Base-by-base conservation (phyloP, 2,888 invertebrate genomes). In the Candidula unifasciata region DNA sequence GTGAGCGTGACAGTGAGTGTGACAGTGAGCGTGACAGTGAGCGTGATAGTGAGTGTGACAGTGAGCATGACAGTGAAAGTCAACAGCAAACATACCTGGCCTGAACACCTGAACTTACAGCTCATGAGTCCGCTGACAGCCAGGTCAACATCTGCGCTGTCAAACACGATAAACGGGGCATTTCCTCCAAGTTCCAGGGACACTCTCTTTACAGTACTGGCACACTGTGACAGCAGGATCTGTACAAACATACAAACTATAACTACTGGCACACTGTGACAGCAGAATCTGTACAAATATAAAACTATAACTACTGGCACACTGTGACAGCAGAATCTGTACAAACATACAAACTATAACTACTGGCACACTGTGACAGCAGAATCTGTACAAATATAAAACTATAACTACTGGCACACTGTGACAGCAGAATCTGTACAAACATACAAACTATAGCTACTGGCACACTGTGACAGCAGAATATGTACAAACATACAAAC, bases 161-260 rank as follows among this genome's bases (percentile, higher is more conserved):
- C 95, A 92, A 99, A 99, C 10, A 99, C 97, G 90, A 99, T 97
- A 91, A 98, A 98, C 0, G 99, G 98, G 0, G 99, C 99, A 95
- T 99, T 99, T 13, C 99, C 99, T 60, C 99, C 99, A 80, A 99
- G 95, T 94, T 99, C 99, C 87, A 99, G 95, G n/a, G 96, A 96
- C 8, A 99, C 95, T 86, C 97, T 95, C 94, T 99, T 99, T 78
- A 99, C 95, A 1, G 97, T 97, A 71, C 95, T 95, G 0, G 98
- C 96, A 89, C 97, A 97, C 91, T 97, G 97, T 74, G 95, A 94
- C 93, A 98, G 97, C 33, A 95, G 91, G 79, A 94, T 90, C 95
- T 95, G 88, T n/a, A n/a, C n/a, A n/a, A n/a, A 76, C 66, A 69
- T 18, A n/a, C 44, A 30, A 73, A 80, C n/a, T 6, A 13, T 0